Evolutionary conservation across 2,888 invertebrate species (phyloP), one percentile per base, ranked within the genome.

Genomic region (Sphaerophoria taeniata): DNA sequence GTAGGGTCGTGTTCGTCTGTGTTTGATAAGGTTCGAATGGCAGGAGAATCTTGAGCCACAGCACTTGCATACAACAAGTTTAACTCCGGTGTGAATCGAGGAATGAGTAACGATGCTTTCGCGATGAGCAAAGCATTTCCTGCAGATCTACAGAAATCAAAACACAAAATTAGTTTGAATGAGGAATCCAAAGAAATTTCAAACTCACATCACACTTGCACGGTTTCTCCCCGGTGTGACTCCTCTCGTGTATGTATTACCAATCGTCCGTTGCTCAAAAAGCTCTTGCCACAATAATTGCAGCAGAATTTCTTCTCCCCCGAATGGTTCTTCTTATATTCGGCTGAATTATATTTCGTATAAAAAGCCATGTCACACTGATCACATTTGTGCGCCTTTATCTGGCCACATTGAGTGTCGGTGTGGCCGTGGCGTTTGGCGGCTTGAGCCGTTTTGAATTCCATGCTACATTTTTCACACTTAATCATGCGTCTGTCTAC

Each of bases 11-110:
- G 92, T 92, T 7, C 90, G 89, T 43, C 92, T 90, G 88, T 93
- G 93, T 87, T 93, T 93, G 16, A 91, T 90, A 24, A 93, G 88
- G 89, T 93, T 93, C 4, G 93, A 93, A 55, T 92, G 89, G 84
- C 93, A 93, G 1, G 93, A 92, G 88, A 93, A 93, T 34, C 93
- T 89, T 49, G 91, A 90, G 1, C 91, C 90, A 87, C 93, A 93
- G n/a, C 91, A 91, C 78, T 91, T 90, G 86, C 93, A n/a, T 58
- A 89, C 89, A 14, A 90, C 89, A 43, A 89, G 86, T 14, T 90
- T 87, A 3, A 92, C 89, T 16, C 92, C 92, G 0, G 92, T 92
- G 76, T 93, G 93, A 51, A 93, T 87, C 24, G 92, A 92, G 69
- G 91, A 92, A 88, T 93, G 93, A 2, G 92, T 93, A 2, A 92